phyloP scores from a whole-genome alignment of 1,140 invertebrate genomes.

The Thaumatotibia leucotreta region DNA sequence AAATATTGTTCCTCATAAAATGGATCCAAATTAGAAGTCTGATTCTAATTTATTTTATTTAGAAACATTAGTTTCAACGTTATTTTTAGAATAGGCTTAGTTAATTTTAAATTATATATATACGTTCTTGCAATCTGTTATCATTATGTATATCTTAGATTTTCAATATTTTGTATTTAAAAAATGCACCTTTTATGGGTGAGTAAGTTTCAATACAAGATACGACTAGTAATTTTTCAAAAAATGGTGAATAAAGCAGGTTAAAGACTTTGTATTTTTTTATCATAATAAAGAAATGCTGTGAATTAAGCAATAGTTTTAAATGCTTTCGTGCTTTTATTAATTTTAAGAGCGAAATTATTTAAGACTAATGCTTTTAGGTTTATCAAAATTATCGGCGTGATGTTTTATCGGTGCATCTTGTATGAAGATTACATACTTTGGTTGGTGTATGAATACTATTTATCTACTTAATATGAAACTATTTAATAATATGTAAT shows the following conservation, averaged over 20 bases:
- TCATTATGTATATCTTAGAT: slow-evolving; percentile 14
- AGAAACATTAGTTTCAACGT: slow-evolving; percentile 31
- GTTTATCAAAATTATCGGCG: neutral
- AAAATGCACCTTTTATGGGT: neutral
- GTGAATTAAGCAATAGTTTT: neutral
- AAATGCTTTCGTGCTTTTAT: neutral
- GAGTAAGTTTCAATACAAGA: neutral
- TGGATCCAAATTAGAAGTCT: slow-evolving; percentile 72
- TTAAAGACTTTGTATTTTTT: neutral
- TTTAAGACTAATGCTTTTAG: neutral
- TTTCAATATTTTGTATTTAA: neutral
- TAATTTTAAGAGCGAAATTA: slow-evolving; percentile 54
- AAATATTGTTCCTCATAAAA: slow-evolving; percentile 49
- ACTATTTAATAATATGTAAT: slow-evolving; percentile 23
- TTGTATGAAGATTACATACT: neutral
- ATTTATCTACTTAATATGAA: slow-evolving; percentile 30
- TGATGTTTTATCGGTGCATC: neutral
- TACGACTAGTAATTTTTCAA: neutral
- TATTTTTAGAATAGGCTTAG: slow-evolving; percentile 34
- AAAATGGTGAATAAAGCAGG: slow-evolving; percentile 54
- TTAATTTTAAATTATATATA: slow-evolving; percentile 77
- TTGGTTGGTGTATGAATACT: neutral
- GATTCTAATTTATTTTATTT: slow-evolving; percentile 69
- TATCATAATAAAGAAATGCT: neutral
- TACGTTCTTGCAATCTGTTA: slow-evolving; percentile 7